These are phyloP conservation scores for Coleophora flavipennella DNA, from an alignment of 2,888 invertebrate species.

Conservation along the genomic window DNA sequence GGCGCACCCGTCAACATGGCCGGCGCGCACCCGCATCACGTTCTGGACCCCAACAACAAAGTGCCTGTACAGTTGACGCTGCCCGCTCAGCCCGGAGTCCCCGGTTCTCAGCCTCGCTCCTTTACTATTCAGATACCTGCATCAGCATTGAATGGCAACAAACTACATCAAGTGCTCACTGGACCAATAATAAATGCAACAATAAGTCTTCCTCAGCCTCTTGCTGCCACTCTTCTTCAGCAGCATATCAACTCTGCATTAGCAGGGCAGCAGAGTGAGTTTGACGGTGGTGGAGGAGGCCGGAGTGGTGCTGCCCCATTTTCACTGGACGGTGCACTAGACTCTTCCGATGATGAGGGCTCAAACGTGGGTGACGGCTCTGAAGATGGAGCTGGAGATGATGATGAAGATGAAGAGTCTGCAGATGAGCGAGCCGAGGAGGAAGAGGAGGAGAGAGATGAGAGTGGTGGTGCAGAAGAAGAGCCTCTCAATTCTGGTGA, in stretches of 20 bases:
- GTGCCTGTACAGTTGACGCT: constrained; percentile 81
- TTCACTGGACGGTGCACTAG: constrained; percentile 76
- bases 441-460: constrained; percentile 80
- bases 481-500: constrained; percentile 97
- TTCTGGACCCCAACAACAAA: constrained; percentile 58
- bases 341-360: constrained; percentile 83
- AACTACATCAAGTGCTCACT: constrained; percentile 81
- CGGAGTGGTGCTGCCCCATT: constrained; percentile 54
- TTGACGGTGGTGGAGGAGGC: constrained; percentile 63
- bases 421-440: constrained; percentile 76
- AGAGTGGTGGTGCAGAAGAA: constrained; percentile 77
- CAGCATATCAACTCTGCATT: constrained; percentile 90
- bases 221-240: constrained; percentile 88
- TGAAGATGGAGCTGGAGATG: constrained; percentile 81
- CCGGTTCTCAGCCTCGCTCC: constrained; percentile 79
- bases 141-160: constrained; percentile 83
- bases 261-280: constrained; percentile 63
- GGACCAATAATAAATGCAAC: constrained; percentile 92
- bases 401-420: constrained; percentile 85
- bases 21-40: constrained; percentile 52
- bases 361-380: constrained; percentile 71
- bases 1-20: constrained; percentile 44
- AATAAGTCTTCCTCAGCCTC: constrained; percentile 85
- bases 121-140: constrained; percentile 94
- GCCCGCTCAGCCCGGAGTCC: constrained; percentile 83